A percentile compares a stretch with the other conserved stretches of the same genome.
Conservation (phyloP, 2,797 vertebrate genomes). For the Ptychobarbus kaznakovi region DNA sequence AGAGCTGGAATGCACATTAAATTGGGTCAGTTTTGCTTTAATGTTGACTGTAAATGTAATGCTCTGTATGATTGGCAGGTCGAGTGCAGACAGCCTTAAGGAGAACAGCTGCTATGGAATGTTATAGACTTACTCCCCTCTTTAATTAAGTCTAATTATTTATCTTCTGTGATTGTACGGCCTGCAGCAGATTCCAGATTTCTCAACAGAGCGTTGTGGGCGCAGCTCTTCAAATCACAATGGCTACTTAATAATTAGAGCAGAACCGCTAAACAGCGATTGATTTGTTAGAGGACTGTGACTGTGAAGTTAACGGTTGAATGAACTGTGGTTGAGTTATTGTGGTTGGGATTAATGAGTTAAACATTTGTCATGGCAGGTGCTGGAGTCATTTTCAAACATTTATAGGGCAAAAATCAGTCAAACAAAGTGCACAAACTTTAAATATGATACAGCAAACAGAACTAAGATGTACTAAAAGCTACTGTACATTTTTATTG, state of each 20-base stretch:
- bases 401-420: slow-evolving; percentile 4
- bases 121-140: slow-evolving; percentile 61
- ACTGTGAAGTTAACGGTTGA: not conserved
- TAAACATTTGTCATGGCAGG: slow-evolving; percentile 16
- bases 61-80: slow-evolving; percentile 15
- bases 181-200: slow-evolving; percentile 24
- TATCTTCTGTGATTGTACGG: slow-evolving; percentile 63
- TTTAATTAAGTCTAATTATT: slow-evolving; percentile 76
- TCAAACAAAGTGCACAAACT: not conserved
- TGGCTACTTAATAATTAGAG: slow-evolving; percentile 21
- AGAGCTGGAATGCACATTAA: not conserved
- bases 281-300: not conserved
- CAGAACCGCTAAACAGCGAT: slow-evolving; percentile 19
- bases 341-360: slow-evolving; percentile 2
- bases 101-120: slow-evolving; percentile 71
- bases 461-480: not conserved
- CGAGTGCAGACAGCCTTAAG: slow-evolving; percentile 53
- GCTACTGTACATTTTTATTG: not conserved
- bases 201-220: not conserved
- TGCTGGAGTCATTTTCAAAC: not conserved
- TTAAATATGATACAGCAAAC: not conserved
- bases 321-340: not conserved
- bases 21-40: not conserved
- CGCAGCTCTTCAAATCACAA: not conserved
- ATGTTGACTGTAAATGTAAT: not conserved